These are phyloP conservation scores for Nesogale talazaci DNA, from an alignment of 2,113 vertebrate genomes.

Conservation along the genomic window DNA sequence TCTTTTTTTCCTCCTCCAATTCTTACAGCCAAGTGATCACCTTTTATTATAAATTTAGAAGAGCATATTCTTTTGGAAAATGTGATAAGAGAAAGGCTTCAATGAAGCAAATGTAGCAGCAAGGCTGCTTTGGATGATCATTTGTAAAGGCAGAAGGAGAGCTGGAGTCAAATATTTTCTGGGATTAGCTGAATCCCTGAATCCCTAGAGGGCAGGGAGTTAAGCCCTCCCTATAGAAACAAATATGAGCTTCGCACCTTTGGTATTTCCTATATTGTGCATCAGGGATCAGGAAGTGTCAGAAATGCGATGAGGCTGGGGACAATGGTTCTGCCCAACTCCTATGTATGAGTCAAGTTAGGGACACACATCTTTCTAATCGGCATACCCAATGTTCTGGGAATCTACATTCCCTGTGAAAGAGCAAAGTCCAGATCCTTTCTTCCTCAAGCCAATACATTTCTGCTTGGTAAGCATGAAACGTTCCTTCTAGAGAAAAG, in stretches of 20 bases:
- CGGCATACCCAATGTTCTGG: not conserved
- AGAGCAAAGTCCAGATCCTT: not conserved
- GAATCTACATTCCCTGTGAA: not conserved
- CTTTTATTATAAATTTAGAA: no score
- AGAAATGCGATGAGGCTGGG: not conserved
- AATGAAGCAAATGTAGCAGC: no score
- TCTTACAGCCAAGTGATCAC: no score
- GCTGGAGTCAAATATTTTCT: not conserved
- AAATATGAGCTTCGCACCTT: no score
- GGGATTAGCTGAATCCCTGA: not conserved
- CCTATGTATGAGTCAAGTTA: not conserved
- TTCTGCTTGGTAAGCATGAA: not conserved
- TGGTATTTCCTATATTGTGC: not conserved
- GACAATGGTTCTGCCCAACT: not conserved
- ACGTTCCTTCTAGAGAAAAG: not conserved
- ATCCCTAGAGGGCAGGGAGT: not conserved
- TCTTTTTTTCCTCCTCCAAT: not conserved
- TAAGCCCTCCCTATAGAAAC: not conserved
- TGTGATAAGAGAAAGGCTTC: no score
- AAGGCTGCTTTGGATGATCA: no score
- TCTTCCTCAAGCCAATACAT: not conserved
- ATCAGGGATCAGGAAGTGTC: not conserved
- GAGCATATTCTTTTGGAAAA: no score
- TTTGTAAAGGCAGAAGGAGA: not conserved
- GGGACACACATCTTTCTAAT: not conserved